These are phyloP conservation scores for Pungitius pungitius DNA, from an alignment of 2,113 vertebrate genomes.

Conservation along the genomic window DNA sequence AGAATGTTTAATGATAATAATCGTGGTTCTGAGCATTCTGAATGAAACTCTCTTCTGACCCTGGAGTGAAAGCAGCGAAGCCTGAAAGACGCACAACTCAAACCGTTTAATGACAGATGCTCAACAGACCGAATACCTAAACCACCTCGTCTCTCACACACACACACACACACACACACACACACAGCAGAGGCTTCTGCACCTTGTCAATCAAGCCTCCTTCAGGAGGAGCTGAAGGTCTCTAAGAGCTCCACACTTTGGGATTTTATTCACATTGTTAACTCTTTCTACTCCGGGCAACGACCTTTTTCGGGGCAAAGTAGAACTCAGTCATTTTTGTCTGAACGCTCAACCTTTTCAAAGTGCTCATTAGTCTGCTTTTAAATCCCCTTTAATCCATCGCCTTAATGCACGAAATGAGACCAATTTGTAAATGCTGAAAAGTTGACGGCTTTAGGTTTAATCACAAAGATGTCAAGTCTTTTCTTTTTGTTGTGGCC, in stretches of 20 bases:
- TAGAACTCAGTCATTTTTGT: slow-evolving; percentile 4
- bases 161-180: slow-evolving; percentile 17
- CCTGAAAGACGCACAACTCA: slow-evolving; percentile 64
- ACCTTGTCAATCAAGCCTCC: slow-evolving; percentile 58
- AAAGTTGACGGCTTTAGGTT: not conserved
- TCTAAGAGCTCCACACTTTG: slow-evolving; percentile 4
- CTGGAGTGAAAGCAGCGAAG: slow-evolving; percentile 45
- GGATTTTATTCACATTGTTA: slow-evolving; percentile 31
- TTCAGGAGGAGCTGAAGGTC: slow-evolving; percentile 45
- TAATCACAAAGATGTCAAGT: not conserved
- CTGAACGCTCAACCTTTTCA: not conserved
- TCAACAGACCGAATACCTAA: slow-evolving; percentile 69
- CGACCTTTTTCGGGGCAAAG: not conserved
- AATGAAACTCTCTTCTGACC: slow-evolving; percentile 20
- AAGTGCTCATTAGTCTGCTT: not conserved
- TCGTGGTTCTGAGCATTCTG: not conserved
- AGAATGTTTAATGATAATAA: not conserved
- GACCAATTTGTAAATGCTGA: slow-evolving; percentile 8
- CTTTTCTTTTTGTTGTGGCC: not conserved
- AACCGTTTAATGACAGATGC: slow-evolving; percentile 72
- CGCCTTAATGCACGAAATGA: not conserved
- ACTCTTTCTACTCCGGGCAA: slow-evolving; percentile 9
- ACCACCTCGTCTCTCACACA: slow-evolving; percentile 35
- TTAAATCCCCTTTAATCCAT: slow-evolving; percentile 10
- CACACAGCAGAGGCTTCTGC: slow-evolving; percentile 31